Evolutionary conservation across 2,888 invertebrate genomes (phyloP), one percentile per base, ranked within the genome.

Genomic region (Cryptocephalus moraei): DNA sequence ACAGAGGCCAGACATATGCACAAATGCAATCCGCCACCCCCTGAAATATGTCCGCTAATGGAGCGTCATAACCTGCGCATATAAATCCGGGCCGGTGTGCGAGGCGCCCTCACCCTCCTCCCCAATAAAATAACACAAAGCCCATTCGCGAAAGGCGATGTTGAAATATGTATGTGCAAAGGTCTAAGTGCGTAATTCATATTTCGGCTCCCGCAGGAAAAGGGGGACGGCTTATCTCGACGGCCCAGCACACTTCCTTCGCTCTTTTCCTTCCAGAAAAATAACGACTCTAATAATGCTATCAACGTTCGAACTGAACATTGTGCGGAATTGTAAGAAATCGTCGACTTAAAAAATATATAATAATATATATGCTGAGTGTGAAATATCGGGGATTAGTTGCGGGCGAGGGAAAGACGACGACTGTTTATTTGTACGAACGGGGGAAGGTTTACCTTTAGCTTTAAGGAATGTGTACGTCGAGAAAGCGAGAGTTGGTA

Each of bases 241-340:
- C 53, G 59, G 59, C 56, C 61, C 68, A 67, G 67, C 61, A 58
- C 56, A 56, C 56, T 55, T 50, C 56, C 60, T 59, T 62, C 62
- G 58, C 60, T 56, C 55, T 54, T 59, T 60, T 53, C 54, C 55
- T 54, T 55, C 54, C 54, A 50, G 67, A 66, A 67, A 67, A 68
- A 68, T 68, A 67, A 68, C 64, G 65, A 65, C 65, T 58, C 62
- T 65, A 65, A 66, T 65, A 66, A 65, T 65, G 64, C 61, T 65
- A 65, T 66, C 65, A 64, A 56, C 22, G 22, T 22, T 22, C 22
- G 22, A 22, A 60, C 57, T 57, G 60, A 60, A 59, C 59, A 59
- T 54, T 54, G 22, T 22, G 60, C 59, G 55, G 55, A 61, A 60
- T 59, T 54, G 55, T 57, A 59, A 60, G 61, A 57, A 59, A 60